These are phyloP conservation scores for Crypturellus tataupa DNA, from an alignment of 2,797 vertebrate genomes.

Conservation along the genomic window DNA sequence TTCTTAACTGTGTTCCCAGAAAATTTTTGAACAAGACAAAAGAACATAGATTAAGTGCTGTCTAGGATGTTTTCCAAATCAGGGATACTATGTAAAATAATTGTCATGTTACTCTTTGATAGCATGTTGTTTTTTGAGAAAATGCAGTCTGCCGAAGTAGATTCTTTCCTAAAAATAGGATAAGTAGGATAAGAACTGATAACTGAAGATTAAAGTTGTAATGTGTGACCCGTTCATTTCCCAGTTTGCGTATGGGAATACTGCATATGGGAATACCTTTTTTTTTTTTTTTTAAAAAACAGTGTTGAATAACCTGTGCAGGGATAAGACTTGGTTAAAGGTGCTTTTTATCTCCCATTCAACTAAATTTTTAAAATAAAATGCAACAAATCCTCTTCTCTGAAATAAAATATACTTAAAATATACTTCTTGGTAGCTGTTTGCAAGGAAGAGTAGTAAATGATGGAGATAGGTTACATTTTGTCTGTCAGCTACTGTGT, in stretches of 20 bases:
- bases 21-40: background rate
- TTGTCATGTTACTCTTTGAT: background rate
- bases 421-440: background rate
- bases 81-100: background rate
- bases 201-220: conserved; percentile 38
- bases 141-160: conserved; percentile 28
- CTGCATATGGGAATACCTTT: background rate
- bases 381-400: background rate
- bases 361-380: conserved; percentile 29
- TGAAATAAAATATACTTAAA: background rate
- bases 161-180: conserved; percentile 21
- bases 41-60: conserved; percentile 5
- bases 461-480: conserved; percentile 20
- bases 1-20: background rate
- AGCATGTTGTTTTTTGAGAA: conserved; percentile 39
- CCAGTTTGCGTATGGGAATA: conserved; percentile 6
- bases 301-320: background rate
- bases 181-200: conserved; percentile 15
- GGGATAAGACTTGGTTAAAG: background rate
- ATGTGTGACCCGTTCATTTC: conserved; percentile 23
- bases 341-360: background rate
- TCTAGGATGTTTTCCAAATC: conserved; percentile 13
- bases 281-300: background rate
- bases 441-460: conserved; percentile 17
- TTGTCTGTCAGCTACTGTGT: conserved; percentile 18